Evolutionary conservation across 2,113 vertebrate genomes (phyloP), one percentile per base, ranked within the genome.

Genomic region (Caranx ignobilis): DNA sequence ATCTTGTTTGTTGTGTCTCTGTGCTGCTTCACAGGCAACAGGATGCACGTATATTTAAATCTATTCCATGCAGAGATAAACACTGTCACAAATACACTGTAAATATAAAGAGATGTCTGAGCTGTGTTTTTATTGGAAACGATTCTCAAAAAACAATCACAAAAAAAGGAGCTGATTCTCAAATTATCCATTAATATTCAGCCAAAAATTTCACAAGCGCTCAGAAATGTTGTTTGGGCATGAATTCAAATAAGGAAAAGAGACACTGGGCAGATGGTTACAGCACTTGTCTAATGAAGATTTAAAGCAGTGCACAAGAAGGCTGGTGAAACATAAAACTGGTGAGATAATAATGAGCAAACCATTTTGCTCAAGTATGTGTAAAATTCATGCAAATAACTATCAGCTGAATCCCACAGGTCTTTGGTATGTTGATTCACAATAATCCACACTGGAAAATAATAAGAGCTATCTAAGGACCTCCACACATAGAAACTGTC

Each of bases 381-480:
- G 73, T 86, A 77, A 80, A 85, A 88, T 60, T 59, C 76, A 88
- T 83, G 59, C 48, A 85, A 81, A 83, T 83, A 73, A 71, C 32
- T n/a, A 62, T 31, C 55, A 74, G 47, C 13, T 50, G 39, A 77
- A 80, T 35, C 73, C 41, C 77, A 62, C 55, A 77, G 54, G 65
- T 74, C 77, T 82, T 52, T 70, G 26, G 56, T 78, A 19, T 76
- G 62, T 45, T 60, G 56, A 79, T 62, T 71, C 19, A 56, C 9
- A 39, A 18, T 69, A 64, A 79, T 48, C 52, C 32, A 62, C 62
- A 34, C 31, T 54, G 31, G 32, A 34, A 43, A 63, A 60, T 68
- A 13, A 73, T 34, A 57, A 16, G 55, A 66, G 75, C 61, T 21
- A 61, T 75, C 66, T 41, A 6, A 61, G 11, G 31, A 2, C 56